A percentile compares a stretch with the other conserved stretches of the same genome.
Evolutionary conservation across 2,888 invertebrate species (phyloP).

Genomic region (Eretmocerus hayati): DNA sequence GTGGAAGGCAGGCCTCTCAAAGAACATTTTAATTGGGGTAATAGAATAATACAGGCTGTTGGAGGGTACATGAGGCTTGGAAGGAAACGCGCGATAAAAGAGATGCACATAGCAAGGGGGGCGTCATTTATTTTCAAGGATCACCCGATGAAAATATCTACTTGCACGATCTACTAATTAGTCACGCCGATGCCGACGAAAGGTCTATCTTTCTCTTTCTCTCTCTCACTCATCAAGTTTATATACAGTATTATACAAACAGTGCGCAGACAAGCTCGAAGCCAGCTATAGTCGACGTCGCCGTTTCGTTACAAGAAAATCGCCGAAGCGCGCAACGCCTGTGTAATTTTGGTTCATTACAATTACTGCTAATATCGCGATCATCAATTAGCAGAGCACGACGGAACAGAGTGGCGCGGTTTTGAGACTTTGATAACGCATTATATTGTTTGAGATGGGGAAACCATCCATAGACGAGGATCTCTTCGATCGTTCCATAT

Average conservation of each 20-base stretch:
- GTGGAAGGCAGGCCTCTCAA: no score
- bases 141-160: constrained; percentile 6
- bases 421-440: constrained; percentile 43
- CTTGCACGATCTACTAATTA: constrained; percentile 11
- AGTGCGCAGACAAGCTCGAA: no score
- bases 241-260: no score
- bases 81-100: constrained; percentile 32
- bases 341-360: constrained; percentile 42
- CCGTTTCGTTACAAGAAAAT: no score
- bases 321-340: constrained; percentile 31
- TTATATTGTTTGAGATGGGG: constrained; percentile 35
- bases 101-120: constrained; percentile 32
- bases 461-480: constrained; percentile 1
- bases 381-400: constrained; percentile 43
- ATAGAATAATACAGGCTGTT: no score
- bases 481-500: constrained; percentile 3
- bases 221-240: no score
- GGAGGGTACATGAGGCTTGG: no score
- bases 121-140: constrained; percentile 5
- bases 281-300: no score
- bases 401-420: no score
- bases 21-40: no score
- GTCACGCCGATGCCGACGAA: constrained; percentile 10
- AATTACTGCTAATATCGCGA: constrained; percentile 43
- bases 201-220: constrained; percentile 3